phyloP scores from a whole-genome alignment of 2,113 vertebrate species.

The Camelus bactrianus region DNA sequence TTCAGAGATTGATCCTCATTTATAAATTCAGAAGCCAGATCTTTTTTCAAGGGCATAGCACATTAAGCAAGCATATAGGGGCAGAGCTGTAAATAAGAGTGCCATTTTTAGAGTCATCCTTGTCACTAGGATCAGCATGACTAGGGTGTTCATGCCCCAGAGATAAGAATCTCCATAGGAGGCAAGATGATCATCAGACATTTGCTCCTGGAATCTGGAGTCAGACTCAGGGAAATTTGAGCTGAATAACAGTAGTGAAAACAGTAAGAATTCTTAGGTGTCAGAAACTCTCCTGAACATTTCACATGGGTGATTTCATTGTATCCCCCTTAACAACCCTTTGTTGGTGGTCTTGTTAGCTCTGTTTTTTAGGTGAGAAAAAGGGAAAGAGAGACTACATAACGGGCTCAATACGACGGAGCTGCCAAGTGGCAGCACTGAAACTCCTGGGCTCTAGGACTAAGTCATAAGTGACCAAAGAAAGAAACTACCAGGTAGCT shows the following conservation, averaged over 20 bases:
- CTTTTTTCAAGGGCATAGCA: constrained; percentile 33
- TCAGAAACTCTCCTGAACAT: not conserved
- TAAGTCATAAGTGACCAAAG: not conserved
- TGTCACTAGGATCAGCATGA: not conserved
- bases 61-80: not conserved
- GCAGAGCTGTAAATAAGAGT: constrained; percentile 28
- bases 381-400: not conserved
- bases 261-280: not conserved
- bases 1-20: not conserved
- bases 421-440: not conserved
- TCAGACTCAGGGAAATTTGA: not conserved
- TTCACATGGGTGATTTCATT: not conserved
- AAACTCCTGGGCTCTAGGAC: not conserved
- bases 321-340: not conserved
- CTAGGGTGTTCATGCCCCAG: not conserved
- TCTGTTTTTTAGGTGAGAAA: not conserved
- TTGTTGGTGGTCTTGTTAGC: not conserved
- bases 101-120: not conserved
- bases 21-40: constrained; percentile 37
- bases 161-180: not conserved
- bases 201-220: not conserved
- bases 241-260: not conserved
- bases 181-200: not conserved
- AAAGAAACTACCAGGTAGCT: not conserved
- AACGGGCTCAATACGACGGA: not conserved